phyloP scores from a whole-genome alignment of 2,113 vertebrate genomes.

The Aegotheles bennettii region DNA sequence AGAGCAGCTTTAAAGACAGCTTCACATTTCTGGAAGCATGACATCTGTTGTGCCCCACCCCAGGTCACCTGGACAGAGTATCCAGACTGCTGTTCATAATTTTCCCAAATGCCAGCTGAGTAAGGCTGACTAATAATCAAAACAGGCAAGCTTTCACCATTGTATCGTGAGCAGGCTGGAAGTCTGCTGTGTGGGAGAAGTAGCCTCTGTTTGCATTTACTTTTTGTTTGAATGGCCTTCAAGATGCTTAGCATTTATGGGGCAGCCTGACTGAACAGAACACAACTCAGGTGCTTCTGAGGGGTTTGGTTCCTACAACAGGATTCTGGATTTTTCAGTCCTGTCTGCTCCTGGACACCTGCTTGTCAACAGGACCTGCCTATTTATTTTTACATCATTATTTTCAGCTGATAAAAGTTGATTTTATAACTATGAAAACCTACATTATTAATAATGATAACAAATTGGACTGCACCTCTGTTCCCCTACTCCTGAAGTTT shows the following conservation, averaged over 20 bases:
- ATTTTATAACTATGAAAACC: neutral
- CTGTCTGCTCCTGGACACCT: neutral
- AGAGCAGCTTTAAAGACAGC: neutral
- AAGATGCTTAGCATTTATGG: neutral
- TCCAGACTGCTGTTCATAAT: neutral
- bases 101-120: neutral
- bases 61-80: neutral
- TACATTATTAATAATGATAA: neutral
- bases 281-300: neutral
- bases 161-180: neutral
- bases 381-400: neutral
- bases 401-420: neutral
- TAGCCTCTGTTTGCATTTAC: neutral
- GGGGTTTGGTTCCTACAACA: neutral
- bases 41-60: neutral
- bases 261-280: neutral
- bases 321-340: neutral
- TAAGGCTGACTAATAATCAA: neutral
- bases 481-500: neutral
- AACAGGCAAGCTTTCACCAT: neutral
- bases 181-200: neutral
- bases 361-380: neutral
- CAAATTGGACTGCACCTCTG: neutral
- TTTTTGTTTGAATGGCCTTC: slow-evolving; percentile 8
- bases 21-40: neutral